Percentiles rank a stretch among this genome's conserved stretches.
phyloP scores from a whole-genome alignment of 2,797 vertebrate genomes.

The Pantherophis vulpinus region DNA sequence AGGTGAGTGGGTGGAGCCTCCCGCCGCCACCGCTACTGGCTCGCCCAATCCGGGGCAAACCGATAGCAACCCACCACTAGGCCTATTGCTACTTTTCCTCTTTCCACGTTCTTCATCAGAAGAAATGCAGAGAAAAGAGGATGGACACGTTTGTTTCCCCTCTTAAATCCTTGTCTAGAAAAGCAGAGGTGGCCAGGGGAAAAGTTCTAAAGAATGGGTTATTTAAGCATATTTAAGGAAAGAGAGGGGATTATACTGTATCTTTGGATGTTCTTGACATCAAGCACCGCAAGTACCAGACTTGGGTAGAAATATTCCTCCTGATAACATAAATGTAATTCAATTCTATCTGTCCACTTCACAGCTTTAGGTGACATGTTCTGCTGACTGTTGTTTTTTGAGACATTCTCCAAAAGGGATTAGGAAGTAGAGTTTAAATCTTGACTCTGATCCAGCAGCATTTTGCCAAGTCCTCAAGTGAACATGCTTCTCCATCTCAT shows the following conservation, averaged over 20 bases:
- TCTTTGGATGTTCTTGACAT: background rate
- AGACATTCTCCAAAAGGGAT: background rate
- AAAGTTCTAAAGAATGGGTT: too few relatives aligned
- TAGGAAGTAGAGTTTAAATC: background rate
- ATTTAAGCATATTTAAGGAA: background rate
- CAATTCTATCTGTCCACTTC: background rate
- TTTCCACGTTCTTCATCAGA: background rate
- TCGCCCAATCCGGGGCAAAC: too few relatives aligned
- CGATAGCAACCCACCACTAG: too few relatives aligned
- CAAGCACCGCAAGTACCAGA: too few relatives aligned
- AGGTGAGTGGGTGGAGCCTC: too few relatives aligned
- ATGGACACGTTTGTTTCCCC: background rate
- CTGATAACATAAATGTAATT: background rate
- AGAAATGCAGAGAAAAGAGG: background rate
- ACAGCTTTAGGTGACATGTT: background rate
- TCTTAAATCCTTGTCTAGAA: background rate
- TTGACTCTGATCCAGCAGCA: background rate
- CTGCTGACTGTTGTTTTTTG: background rate
- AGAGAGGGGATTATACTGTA: background rate
- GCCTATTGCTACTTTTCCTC: background rate
- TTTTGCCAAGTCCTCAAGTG: background rate
- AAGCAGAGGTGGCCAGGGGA: background rate
- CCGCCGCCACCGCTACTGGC: too few relatives aligned
- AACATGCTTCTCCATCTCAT: background rate
- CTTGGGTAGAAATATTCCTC: background rate